Percentiles rank a stretch among this genome's conserved stretches.
phyloP scores from a whole-genome alignment of 2,113 vertebrate genomes.

The Patagioenas fasciata region DNA sequence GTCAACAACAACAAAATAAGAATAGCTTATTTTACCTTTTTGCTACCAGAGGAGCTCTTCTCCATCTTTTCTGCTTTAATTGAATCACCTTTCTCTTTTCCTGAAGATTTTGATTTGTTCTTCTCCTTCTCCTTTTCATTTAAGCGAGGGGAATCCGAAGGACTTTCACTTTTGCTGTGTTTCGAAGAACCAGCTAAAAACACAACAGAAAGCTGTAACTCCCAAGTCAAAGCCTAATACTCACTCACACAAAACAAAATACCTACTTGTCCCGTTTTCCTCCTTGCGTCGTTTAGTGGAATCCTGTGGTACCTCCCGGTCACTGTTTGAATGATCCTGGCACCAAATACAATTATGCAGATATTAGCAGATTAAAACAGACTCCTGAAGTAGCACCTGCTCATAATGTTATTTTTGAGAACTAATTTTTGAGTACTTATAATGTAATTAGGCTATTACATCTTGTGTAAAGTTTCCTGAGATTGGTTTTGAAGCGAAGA shows the following conservation, averaged over 20 bases:
- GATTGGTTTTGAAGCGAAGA: neutral
- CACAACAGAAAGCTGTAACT: neutral
- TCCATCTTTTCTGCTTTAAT: slow-evolving; percentile 90
- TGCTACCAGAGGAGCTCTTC: slow-evolving; percentile 91
- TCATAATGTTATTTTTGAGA: neutral
- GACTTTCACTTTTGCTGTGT: slow-evolving; percentile 93
- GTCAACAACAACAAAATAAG: neutral
- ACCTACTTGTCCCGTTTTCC: slow-evolving; percentile 88
- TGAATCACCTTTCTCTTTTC: slow-evolving; percentile 94
- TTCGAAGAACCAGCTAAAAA: slow-evolving; percentile 86
- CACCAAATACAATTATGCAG: slow-evolving; percentile 60
- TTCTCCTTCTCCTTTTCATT: slow-evolving; percentile 92
- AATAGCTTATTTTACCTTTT: slow-evolving; percentile 83
- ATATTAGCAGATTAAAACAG: neutral
- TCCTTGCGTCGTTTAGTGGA: slow-evolving; percentile 87
- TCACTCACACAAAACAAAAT: slow-evolving; percentile 54
- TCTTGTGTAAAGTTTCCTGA: neutral
- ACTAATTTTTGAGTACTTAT: neutral
- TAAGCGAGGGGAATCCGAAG: slow-evolving; percentile 89
- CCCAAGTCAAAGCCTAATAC: neutral
- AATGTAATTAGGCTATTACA: neutral
- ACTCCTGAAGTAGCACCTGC: neutral
- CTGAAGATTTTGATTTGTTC: slow-evolving; percentile 94
- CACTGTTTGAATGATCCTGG: slow-evolving; percentile 88
- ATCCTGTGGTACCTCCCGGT: slow-evolving; percentile 85